Conservation (phyloP, 2,113 vertebrate genomes). For the Eclectus roratus region DNA sequence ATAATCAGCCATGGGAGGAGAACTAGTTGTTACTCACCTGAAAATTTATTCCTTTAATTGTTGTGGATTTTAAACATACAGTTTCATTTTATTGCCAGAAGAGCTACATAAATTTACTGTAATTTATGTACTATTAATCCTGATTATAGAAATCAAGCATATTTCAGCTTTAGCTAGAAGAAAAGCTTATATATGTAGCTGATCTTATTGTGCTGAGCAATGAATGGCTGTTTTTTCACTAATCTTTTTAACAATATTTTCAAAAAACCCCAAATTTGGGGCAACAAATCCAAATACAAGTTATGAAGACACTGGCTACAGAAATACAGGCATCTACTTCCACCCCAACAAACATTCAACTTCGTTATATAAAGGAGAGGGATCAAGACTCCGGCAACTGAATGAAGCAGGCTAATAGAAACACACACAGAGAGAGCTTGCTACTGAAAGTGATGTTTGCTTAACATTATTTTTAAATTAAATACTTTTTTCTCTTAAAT, state of each 20-base stretch:
- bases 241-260: neutral
- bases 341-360: neutral
- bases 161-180: neutral
- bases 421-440: neutral
- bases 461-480: neutral
- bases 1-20: neutral
- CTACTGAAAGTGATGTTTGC: neutral
- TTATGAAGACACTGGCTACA: neutral
- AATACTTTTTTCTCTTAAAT: neutral
- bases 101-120: neutral
- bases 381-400: neutral
- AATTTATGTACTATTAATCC: neutral
- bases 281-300: neutral
- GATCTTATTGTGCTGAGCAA: neutral
- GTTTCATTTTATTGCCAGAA: neutral
- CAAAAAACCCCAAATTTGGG: neutral
- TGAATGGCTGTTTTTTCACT: neutral
- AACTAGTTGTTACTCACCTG: neutral
- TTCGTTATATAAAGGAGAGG: neutral
- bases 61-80: neutral
- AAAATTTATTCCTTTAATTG: neutral
- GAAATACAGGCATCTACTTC: neutral
- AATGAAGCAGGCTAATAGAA: neutral
- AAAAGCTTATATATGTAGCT: neutral
- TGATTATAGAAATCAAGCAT: neutral